Evolutionary conservation across 2,888 invertebrate species (phyloP).

Genomic region (Eumerus sabulonum): DNA sequence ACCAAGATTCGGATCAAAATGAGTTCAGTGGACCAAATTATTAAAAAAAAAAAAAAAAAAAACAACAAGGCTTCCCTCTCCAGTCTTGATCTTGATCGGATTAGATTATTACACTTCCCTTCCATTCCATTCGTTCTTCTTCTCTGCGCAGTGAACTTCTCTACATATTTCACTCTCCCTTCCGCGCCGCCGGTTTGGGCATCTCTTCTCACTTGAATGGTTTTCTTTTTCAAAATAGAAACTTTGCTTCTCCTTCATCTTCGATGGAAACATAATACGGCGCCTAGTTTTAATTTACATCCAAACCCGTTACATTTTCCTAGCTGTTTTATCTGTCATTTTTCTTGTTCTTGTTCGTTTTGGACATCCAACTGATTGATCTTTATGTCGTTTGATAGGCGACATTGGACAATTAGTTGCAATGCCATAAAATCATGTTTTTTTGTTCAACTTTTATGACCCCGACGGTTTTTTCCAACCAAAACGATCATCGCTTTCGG

Average conservation of each 20-base stretch:
- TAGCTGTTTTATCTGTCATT: constrained; percentile 31
- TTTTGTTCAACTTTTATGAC: constrained; percentile 1
- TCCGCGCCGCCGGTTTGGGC: too few species aligned
- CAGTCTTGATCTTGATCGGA: constrained; percentile 52
- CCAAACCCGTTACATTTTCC: constrained; percentile 42
- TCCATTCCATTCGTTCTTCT: constrained; percentile 3
- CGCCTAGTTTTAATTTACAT: constrained; percentile 57
- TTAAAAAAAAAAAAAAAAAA: constrained; percentile 9
- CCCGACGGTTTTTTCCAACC: too few species aligned
- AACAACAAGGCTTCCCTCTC: constrained; percentile 18
- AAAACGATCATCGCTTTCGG: too few species aligned
- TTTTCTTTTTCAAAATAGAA: constrained; percentile 20
- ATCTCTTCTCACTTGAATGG: constrained; percentile 8
- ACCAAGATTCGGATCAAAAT: constrained; percentile 53
- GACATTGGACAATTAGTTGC: constrained; percentile 34
- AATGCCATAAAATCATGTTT: constrained; percentile 26
- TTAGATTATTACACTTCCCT: constrained; percentile 61
- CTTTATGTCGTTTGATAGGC: constrained; percentile 34
- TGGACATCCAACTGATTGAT: constrained; percentile 33
- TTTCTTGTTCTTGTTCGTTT: constrained; percentile 31
- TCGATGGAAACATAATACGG: constrained; percentile 54
- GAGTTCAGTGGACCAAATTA: constrained; percentile 63
- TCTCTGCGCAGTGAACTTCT: not conserved
- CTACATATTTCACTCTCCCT: too few species aligned
- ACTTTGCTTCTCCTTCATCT: constrained; percentile 1